These are phyloP conservation scores for Sturnira hondurensis DNA, from an alignment of 2,113 vertebrate genomes.

Conservation along the genomic window DNA sequence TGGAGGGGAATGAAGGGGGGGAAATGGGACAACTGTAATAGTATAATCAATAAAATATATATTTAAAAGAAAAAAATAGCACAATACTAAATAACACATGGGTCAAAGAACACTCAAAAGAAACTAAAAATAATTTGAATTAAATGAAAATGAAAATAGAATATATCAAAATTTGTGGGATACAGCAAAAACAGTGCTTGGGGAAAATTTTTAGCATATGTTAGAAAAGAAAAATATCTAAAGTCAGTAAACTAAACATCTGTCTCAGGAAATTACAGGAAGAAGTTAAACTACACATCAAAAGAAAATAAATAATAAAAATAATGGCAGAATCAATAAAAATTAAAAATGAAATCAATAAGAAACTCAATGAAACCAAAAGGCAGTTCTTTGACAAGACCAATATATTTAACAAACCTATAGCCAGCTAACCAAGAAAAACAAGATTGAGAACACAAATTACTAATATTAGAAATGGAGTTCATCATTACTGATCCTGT, in stretches of 20 bases:
- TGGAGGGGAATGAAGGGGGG: too few species aligned
- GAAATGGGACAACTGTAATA: too few species aligned
- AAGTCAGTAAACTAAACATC: background rate
- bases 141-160: background rate
- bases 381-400: background rate
- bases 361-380: background rate
- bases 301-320: background rate
- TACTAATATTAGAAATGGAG: background rate
- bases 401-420: background rate
- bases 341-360: background rate
- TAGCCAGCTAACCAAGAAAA: background rate
- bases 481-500: background rate
- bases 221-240: background rate
- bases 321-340: too few species aligned
- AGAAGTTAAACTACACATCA: background rate
- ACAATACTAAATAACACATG: background rate
- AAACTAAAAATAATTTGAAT: background rate
- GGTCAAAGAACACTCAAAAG: background rate
- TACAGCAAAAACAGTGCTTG: background rate
- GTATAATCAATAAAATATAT: too few species aligned
- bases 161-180: background rate
- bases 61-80: too few species aligned
- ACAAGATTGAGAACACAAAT: background rate
- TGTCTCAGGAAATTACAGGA: background rate
- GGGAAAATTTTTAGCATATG: background rate